Base-by-base conservation (phyloP, 1,140 invertebrate genomes). In the Maniola jurtina region DNA sequence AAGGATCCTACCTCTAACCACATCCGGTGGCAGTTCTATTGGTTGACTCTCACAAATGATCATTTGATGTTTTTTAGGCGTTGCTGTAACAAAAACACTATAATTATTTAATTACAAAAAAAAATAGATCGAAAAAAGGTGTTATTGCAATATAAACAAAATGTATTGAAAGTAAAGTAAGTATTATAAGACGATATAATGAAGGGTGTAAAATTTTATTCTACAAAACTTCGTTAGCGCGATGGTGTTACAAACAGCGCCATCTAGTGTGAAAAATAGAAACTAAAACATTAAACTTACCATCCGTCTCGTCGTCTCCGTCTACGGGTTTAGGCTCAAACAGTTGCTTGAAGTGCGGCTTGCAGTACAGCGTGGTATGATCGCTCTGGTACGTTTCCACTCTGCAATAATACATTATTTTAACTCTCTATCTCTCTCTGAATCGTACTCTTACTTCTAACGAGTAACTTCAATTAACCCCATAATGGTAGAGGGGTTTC, bases 31-130 rank as follows among this genome's bases (percentile, higher is more conserved):
- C 77, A 98, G 92, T 84, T 97, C 96, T 71, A 94, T 89, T 9
- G 97, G 97, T 85, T 96, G 94, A 92, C 96, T 98, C 92, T 98
- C 97, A 75, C 96, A 94, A 79, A 98, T 97, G 76, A 98, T 98
- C 91, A 97, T 92, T 91, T 97, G 96, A 69, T 96, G 95, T 86
- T 96, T 96, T 83, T 94, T 93, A 52, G 94, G 93, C 61, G 93
- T 93, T 92, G 91, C 78, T 91, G 84, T 33, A 84, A 91, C 76
- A 72, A 55, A 75, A 70, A 35, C 57, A 50, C 66, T 36, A 61
- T 6, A 25, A 25, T 45, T 13, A 11, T 25, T 25, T 25, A 25
- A 25, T 25, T 25, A 25, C 4, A 2, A 25, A 25, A 25, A 25
- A 25, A 25, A 2, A 4, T 2, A 1, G 25, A 1, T 25, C 25